Percentiles rank a stretch among this genome's conserved stretches.
These are phyloP conservation scores for Stenurella melanura DNA, from an alignment of 2,888 invertebrate species.

Conservation along the genomic window DNA sequence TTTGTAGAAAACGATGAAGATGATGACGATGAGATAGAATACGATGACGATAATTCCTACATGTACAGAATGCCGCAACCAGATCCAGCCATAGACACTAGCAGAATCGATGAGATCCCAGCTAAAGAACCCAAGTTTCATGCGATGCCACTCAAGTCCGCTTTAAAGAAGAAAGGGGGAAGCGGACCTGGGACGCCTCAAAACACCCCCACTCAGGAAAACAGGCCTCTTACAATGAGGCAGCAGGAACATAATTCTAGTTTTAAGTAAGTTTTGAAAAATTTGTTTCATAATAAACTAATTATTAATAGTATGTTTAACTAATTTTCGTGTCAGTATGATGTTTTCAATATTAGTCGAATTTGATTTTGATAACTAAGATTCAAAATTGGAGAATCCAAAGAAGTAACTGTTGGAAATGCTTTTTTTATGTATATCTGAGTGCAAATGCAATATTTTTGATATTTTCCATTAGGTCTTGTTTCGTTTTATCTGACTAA, in stretches of 20 bases:
- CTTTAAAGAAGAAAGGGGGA: slow-evolving; percentile 87
- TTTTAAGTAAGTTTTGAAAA: slow-evolving; percentile 82
- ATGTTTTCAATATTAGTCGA: too few species aligned
- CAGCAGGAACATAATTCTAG: slow-evolving; percentile 82
- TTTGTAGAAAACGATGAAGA: slow-evolving; percentile 50
- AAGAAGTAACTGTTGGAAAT: too few species aligned
- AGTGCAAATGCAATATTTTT: too few species aligned
- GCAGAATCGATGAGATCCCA: slow-evolving; percentile 92
- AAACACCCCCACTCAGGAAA: slow-evolving; percentile 83
- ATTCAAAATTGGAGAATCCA: too few species aligned
- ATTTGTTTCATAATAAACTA: slow-evolving; percentile 35
- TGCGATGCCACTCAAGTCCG: slow-evolving; percentile 94
- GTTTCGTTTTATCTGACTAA: too few species aligned
- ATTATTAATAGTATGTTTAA: not conserved
- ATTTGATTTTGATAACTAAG: too few species aligned
- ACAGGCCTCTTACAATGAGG: slow-evolving; percentile 76
- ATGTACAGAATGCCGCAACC: slow-evolving; percentile 77
- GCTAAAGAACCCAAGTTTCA: slow-evolving; percentile 86
- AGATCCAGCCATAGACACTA: slow-evolving; percentile 85
- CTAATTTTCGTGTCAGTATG: too few species aligned
- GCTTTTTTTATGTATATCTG: too few species aligned
- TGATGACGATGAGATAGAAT: slow-evolving; percentile 70
- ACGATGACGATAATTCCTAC: slow-evolving; percentile 77
- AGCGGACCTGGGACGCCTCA: slow-evolving; percentile 81
- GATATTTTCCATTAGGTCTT: too few species aligned